Base-by-base conservation (phyloP, 1,140 invertebrate genomes). In the Drosophila micromelanica region DNA sequence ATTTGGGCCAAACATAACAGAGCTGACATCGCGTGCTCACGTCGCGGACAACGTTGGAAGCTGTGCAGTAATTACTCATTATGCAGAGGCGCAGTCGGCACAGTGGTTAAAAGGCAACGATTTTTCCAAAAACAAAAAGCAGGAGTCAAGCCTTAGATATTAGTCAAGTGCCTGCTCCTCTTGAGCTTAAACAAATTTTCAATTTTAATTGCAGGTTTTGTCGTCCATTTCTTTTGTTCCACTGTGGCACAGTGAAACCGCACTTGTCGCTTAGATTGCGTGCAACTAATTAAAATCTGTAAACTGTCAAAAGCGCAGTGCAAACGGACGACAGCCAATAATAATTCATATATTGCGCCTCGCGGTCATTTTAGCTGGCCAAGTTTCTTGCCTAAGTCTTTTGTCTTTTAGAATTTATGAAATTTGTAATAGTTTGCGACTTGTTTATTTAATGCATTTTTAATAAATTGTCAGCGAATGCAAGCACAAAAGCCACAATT, bases 371-470 rank as follows among this genome's bases (percentile, higher is more conserved):
- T 38, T 46, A 30, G 23, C 64, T 70, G 63, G 61, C 61, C 69
- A 76, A 64, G 80, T 89, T 89, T 60, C 80, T 43, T 74, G 79
- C 62, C 65, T 42, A 67, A 77, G 84, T 87, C 84, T 77, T 87
- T 87, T 77, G 80, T 67, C 62, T 60, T 56, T 30, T 13, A 23
- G 56, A 81, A 78, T 86, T 87, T 86, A 78, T 87, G 64, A 76
- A 87, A 87, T 70, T 55, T 67, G 43, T 78, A 82, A 86, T 76
- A 60, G 60, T 60, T 56, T 59, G 57, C 78, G 78, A 87, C 80
- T 87, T 86, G 81, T 86, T 82, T 86, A 87, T 81, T 81, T 85
- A 84, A 85, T 84, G 76, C 64, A 77, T 77, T 70, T 79, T 85
- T 80, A 85, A 85, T 85, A 79, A 84, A 82, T 82, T 84, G 80